Base-by-base conservation (phyloP, 2,888 invertebrate species). In the Lithophane semibrunnea region DNA sequence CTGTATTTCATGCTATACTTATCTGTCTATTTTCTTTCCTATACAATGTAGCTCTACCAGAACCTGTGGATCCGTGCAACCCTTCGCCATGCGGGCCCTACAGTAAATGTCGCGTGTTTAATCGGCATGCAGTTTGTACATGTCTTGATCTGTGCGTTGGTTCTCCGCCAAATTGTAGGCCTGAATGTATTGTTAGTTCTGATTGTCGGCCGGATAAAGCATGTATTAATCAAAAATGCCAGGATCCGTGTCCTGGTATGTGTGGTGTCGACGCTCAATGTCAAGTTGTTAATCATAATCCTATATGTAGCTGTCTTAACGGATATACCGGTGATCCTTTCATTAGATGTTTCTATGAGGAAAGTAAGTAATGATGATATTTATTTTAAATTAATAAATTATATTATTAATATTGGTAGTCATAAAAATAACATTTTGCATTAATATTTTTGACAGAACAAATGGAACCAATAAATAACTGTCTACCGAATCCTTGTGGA, bases 81-180 rank as follows among this genome's bases (percentile, higher is more conserved):
- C 98, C 98, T 80, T 98, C 98, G 86, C 98, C 98, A 82, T 98
- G 98, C 93, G 98, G 98, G 82, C 97, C 98, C 18, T 98, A 98
- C 92, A 98, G 98, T 94, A 97, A 97, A 88, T 98, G 98, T 94
- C 97, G 98, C 75, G 97, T 97, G 70, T 97, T 97, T 89, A 97
- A 98, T 88, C 97, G 97, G 70, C 97, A 98, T 93, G 98, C 98
- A 65, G 98, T 98, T 80, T 98, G 98, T 93, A 98, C 98, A 80
- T 98, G 98, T 90, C 97, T 97, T 88, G 97, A 97, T 78, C 97
- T 97, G 84, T 98, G 97, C 93, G 95, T 98, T 85, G 98, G 98
- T 77, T 97, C 98, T 74, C 98, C 98, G 61, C 98, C 98, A 44
- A 97, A 97, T 84, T 98, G 98, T 94, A 97, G 97, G 87, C 98